Base-by-base conservation (phyloP, 2,888 invertebrate species). In the Andrena haemorrhoa region DNA sequence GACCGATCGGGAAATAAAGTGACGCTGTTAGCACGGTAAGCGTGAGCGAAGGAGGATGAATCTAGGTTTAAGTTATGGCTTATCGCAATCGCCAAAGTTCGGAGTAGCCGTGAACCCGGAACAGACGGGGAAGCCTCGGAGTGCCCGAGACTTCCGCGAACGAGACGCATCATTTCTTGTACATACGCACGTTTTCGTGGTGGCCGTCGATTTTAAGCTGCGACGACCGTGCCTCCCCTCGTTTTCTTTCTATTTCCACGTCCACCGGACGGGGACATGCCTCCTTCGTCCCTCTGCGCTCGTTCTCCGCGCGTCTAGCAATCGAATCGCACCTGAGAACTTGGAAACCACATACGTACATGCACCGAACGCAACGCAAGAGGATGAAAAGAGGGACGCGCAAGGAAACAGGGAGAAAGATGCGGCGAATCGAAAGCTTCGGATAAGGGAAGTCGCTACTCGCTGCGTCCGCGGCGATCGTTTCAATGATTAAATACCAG, bases 11-110 rank as follows among this genome's bases (percentile, higher is more conserved):
- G 2, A 41, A 5, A 41, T n/a, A 10, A 29, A 41, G 41, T 26
- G 29, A 31, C 20, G 41, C 47, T 20, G 20, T 47, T 58, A 76
- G 29, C 35, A 8, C 16, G 56, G 64, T 51, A 70, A 64, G 64
- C 64, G 26, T 64, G 49, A 53, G n/a, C 26, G n/a, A 78, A 75
- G 66, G 75, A 51, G 71, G 29, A 58, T 7, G 51, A 56, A 56
- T 33, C 64, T 82, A 80, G 69, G 49, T 63, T 79, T 84, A 85
- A 83, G 83, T 84, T 82, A 79, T 82, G 84, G 87, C 86, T 83
- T 85, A 64, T 76, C 75, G 78, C 83, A 80, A 82, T 82, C 82
- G 85, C 83, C 83, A 87, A 82, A 83, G 81, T 78, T 83, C 65
- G 81, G 51, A 75, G 51, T 83, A 78, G 70, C 72, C 71, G 63